A percentile compares a stretch with the other conserved stretches of the same genome.
These are phyloP conservation scores for Agrypnia vestita DNA, from an alignment of 1,140 invertebrate genomes.

Conservation along the genomic window DNA sequence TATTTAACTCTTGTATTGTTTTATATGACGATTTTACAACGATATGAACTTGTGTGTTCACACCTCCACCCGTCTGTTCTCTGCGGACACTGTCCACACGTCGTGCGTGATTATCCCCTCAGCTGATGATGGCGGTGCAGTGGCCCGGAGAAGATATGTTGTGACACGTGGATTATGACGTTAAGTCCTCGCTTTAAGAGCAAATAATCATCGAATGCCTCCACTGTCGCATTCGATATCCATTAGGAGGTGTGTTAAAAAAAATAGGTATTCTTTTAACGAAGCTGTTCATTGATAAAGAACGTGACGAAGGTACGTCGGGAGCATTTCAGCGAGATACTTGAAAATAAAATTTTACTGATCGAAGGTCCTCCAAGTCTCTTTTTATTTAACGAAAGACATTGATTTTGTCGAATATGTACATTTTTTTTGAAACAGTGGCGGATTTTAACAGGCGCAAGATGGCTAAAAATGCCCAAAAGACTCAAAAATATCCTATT, in stretches of 20 bases:
- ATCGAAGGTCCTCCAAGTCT: not conserved
- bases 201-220: slow-evolving; percentile 39
- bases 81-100: not conserved
- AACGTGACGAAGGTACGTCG: slow-evolving; percentile 16
- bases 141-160: slow-evolving; percentile 37
- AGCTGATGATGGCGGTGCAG: slow-evolving; percentile 28
- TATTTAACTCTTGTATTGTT: no score
- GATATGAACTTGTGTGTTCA: slow-evolving; percentile 2
- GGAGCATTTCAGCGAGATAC: not conserved
- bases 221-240: slow-evolving; percentile 42
- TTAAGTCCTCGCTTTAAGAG: slow-evolving; percentile 43
- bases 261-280: slow-evolving; percentile 40
- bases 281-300: slow-evolving; percentile 34
- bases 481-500: no score
- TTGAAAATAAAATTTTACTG: not conserved
- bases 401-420: no score
- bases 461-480: no score
- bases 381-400: not conserved
- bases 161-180: slow-evolving; percentile 53
- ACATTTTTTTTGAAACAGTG: no score
- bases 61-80: not conserved
- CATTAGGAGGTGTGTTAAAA: slow-evolving; percentile 31
- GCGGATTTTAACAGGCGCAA: no score
- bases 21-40: no score
- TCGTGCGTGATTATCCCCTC: slow-evolving; percentile 27